Evolutionary conservation across 2,113 vertebrate genomes (phyloP), one percentile per base, ranked within the genome.

Genomic region (Xiphophorus maculatus): DNA sequence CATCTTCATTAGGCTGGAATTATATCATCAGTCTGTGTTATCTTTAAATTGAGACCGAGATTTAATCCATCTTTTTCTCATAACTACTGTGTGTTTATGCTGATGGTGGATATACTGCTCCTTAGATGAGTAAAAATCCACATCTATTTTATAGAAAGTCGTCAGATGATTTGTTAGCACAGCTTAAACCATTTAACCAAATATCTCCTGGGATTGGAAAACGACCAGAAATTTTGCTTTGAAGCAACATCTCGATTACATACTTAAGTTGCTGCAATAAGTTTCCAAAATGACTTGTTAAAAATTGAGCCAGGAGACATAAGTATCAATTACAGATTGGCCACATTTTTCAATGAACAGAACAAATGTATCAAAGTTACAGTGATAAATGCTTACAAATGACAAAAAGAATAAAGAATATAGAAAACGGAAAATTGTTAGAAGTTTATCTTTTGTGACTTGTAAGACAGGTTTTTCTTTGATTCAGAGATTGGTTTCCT

Each of bases 41-140:
- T 72, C 66, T 42, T 51, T 8, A 65, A 40, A 82, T 74, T 73
- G 80, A 83, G 76, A 85, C 64, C 66, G 66, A 80, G 78, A 74
- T 69, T 72, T 33, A 66, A 48, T 71, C 14, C 32, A 22, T 71
- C 60, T 64, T 63, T 60, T 67, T 37, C 69, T 75, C 27, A 72
- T 29, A 60, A 65, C 69, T 66, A n/a, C 25, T 48, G 58, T 42
- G 67, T 64, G 33, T 62, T 74, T 58, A 37, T 11, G 67, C 29
- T 69, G 72, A 71, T 25, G 17, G 35, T 12, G 63, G 61, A 58
- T 1, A 44, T 7, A 28, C 13, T 28, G 42, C 69, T 67, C 13
- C 32, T 15, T 14, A 29, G 14, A 71, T 63, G 33, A 40, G 61
- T 37, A 17, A 27, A 72, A 73, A 67, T 29, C 11, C 13, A 35